Base-by-base conservation (phyloP, 2,888 invertebrate genomes). In the Teleiodes luculella region DNA sequence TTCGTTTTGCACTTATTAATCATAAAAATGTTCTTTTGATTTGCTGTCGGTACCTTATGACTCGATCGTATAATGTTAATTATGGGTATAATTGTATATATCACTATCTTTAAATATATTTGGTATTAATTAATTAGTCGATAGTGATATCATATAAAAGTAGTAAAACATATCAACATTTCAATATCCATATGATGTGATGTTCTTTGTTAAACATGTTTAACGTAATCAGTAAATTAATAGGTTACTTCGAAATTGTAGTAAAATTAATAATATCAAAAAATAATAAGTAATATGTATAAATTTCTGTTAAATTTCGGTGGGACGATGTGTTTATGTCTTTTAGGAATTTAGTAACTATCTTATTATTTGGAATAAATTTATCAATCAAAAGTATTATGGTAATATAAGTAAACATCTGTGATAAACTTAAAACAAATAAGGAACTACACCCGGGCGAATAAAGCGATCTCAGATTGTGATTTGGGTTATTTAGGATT, bases 381-480 rank as follows among this genome's bases (percentile, higher is more conserved):
- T 24, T 70, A 77, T 76, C 68, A 74, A 78, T 78, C 67, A 65
- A 78, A 85, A 85, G 85, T 86, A 86, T 87, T 86, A 86, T 80
- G 78, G 72, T 84, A 80, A 69, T 75, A 79, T 78, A 82, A 86
- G 80, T 74, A 77, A 83, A 80, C 79, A 83, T 80, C 87, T 87
- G 87, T 88, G 87, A 87, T 87, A 87, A 79, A 52, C n/a, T 50
- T 76, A 77, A 77, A 73, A 18, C 39, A 76, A 74, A 77, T 86
- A 83, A 84, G 82, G 67, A 70, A 75, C 74, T 80, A 83, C 80
- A 83, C 80, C 86, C 81, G 85, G 84, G 81, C 79, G 82, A 76
- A 67, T 74, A 64, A 67, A 24, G 68, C 76, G 85, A 88, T 86
- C 87, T 89, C 87, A 83, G 78, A 74, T 74, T 78, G 77, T 80